Conservation (phyloP, 2,888 invertebrate genomes). For the Hypomecis punctinalis region DNA sequence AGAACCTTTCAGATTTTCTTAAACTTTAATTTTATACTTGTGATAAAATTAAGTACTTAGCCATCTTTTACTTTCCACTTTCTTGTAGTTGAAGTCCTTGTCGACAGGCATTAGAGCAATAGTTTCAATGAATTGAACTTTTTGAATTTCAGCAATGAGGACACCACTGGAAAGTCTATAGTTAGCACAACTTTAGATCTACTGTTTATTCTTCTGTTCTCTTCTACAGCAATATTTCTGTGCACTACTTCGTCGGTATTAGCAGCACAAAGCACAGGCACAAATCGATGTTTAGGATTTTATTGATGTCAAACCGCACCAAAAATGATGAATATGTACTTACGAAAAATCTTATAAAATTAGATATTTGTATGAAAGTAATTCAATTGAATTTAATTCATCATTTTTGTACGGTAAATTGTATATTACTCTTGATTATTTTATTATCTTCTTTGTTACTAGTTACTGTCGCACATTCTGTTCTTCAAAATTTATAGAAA, state of each 20-base stretch:
- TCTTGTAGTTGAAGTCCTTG: constrained; percentile 28
- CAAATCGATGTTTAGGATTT: constrained; percentile 61
- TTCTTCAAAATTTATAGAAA: constrained; percentile 61
- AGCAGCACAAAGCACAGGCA: constrained; percentile 72
- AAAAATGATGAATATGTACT: constrained; percentile 61
- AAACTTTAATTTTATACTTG: constrained; percentile 6
- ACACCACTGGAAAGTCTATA: constrained; percentile 63
- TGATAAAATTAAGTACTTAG: constrained; percentile 26
- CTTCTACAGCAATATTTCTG: constrained; percentile 63
- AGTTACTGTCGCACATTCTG: constrained; percentile 60
- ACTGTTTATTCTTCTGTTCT: constrained; percentile 52
- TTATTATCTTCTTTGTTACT: constrained; percentile 44
- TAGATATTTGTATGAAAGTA: neutral
- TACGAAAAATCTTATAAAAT: neutral
- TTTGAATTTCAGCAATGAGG: constrained; percentile 54
- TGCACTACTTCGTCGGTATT: constrained; percentile 69
- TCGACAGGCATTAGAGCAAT: constrained; percentile 39
- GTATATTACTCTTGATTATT: constrained; percentile 47
- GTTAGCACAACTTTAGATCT: constrained; percentile 65
- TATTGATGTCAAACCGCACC: constrained; percentile 47
- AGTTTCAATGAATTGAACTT: constrained; percentile 49
- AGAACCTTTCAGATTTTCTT: constrained; percentile 16
- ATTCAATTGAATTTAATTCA: constrained; percentile 42
- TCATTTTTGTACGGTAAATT: constrained; percentile 62
- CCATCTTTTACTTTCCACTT: constrained; percentile 35